phyloP scores from a whole-genome alignment of 2,113 vertebrate genomes.

The Physeter macrocephalus region DNA sequence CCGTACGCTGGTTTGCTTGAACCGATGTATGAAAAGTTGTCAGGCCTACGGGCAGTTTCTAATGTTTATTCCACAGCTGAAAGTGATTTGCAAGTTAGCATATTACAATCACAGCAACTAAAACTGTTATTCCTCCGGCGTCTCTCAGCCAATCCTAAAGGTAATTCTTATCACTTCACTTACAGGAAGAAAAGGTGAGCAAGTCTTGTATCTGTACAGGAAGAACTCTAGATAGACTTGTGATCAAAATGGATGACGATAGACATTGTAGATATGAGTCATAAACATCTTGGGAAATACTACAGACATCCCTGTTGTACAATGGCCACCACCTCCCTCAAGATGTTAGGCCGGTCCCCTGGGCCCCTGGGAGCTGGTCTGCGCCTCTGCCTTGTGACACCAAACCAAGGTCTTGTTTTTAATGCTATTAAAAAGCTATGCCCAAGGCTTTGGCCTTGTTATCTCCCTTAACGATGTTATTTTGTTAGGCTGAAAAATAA shows the following conservation, averaged over 20 bases:
- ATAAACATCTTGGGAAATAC: background rate
- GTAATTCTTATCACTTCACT: background rate
- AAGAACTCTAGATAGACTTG: background rate
- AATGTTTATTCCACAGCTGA: slow-evolving; percentile 7
- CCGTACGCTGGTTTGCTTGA: background rate
- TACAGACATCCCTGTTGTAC: background rate
- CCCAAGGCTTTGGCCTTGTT: slow-evolving; percentile 78
- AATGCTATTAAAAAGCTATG: slow-evolving; percentile 76
- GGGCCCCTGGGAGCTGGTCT: slow-evolving; percentile 60
- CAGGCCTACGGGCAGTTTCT: background rate
- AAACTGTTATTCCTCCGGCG: background rate
- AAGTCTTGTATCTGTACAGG: background rate
- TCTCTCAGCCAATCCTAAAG: background rate
- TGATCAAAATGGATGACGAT: background rate
- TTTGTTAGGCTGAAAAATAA: slow-evolving; percentile 81
- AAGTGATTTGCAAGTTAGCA: background rate
- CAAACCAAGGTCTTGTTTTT: slow-evolving; percentile 75
- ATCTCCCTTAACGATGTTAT: slow-evolving; percentile 78
- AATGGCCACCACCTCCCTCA: background rate
- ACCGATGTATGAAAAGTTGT: background rate
- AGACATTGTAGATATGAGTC: background rate
- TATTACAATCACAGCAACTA: background rate
- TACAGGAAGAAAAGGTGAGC: background rate
- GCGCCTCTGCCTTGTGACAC: slow-evolving; percentile 62
- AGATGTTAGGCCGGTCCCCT: slow-evolving; percentile 42